A percentile compares a stretch with the other conserved stretches of the same genome.
phyloP scores from a whole-genome alignment of 2,113 vertebrate species.

The Serinus canaria region DNA sequence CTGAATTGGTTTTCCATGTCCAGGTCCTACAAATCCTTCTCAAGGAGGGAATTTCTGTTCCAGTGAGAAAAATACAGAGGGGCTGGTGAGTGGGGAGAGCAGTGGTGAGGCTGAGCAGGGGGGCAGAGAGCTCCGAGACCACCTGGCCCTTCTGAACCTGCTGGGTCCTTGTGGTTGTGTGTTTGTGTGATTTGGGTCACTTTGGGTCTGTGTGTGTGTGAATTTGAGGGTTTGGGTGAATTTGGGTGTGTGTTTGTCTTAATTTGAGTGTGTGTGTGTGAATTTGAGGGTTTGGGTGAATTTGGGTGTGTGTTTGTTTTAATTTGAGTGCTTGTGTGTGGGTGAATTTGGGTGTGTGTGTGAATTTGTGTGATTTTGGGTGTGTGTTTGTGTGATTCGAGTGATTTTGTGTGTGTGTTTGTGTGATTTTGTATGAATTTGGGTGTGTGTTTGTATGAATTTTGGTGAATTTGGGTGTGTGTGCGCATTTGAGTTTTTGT shows the following conservation, averaged over 20 bases:
- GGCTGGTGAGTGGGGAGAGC: background rate
- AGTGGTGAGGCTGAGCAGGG: background rate
- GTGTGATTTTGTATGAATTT: background rate
- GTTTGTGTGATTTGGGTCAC: too few species aligned
- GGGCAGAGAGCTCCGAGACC: background rate
- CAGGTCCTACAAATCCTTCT: background rate
- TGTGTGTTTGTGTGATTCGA: background rate
- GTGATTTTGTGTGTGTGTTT: background rate
- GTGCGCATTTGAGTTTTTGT: too few species aligned
- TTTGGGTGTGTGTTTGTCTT: background rate
- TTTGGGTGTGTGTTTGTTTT: background rate
- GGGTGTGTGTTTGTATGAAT: background rate
- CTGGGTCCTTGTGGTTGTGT: rapidly evolving
- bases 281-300: background rate
- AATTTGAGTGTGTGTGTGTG: background rate
- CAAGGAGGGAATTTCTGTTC: rapidly evolving
- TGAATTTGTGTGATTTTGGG: too few species aligned
- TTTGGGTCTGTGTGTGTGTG: background rate
- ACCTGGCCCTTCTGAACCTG: background rate
- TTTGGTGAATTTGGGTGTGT: background rate
- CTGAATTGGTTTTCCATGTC: background rate
- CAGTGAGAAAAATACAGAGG: background rate
- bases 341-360: background rate
- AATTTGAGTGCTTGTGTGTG: too few species aligned
- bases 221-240: rapidly evolving